Evolutionary conservation across 2,888 invertebrate genomes (phyloP), one percentile per base, ranked within the genome.

Genomic region (Trissoscelio sp.): DNA sequence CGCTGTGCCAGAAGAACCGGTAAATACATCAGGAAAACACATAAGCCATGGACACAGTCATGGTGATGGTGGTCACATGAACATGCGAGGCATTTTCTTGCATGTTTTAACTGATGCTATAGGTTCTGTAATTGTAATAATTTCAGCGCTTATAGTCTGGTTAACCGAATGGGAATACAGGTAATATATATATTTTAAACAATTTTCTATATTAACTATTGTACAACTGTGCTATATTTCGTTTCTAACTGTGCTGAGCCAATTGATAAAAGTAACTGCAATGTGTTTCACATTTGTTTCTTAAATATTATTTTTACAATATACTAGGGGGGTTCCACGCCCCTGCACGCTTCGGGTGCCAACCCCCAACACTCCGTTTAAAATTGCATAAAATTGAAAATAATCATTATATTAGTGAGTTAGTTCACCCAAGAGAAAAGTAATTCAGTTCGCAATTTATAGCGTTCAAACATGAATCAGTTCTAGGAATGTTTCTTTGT

Each of bases 21-120:
- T n/a, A n/a, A n/a, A n/a, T n/a, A n/a, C n/a, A n/a, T n/a, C n/a
- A n/a, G n/a, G n/a, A n/a, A n/a, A n/a, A n/a, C n/a, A n/a, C n/a
- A n/a, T n/a, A n/a, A n/a, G n/a, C n/a, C n/a, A n/a, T n/a, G n/a
- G n/a, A n/a, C n/a, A n/a, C n/a, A n/a, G n/a, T n/a, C 94, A 94
- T 84, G 92, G 92, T 3, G 93, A 93, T 88, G 94, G 96, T 0
- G 95, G 95, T 2, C 97, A 98, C 90, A 96, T 99, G 96, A 99
- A 99, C 91, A 99, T 99, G 98, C 95, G 97, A 69, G 99, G 99
- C 11, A 99, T 99, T 12, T 99, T 99, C 91, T 93, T 99, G 67
- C 99, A 99, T 91, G 96, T 99, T 3, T 92, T 99, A 37, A 98
- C 99, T 55, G 99, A 99, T 92, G 99, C 99, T 16, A 93, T 99